Evolutionary conservation across 1,140 invertebrate genomes (phyloP), one percentile per base, ranked within the genome.

Genomic region (Drosophila repletoides): DNA sequence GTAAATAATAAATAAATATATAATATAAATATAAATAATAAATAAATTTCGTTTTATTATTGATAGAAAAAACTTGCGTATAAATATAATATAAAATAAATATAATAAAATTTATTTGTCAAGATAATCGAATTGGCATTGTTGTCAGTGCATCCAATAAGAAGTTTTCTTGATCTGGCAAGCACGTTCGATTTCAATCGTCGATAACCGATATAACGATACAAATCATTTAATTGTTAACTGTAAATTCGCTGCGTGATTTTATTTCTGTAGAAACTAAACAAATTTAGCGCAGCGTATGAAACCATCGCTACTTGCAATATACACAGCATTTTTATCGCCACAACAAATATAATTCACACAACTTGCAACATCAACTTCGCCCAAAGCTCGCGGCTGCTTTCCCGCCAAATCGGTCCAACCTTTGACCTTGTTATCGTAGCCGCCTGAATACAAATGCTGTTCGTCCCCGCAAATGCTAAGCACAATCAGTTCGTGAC

Each of bases 401-500:
- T 26, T 4, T 2, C 65, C 41, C 7, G 45, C 68, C 9, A 90
- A 53, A 29, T 89, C 63, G 6, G 66, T 80, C 89, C 89, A 90
- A 1, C 69, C 74, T 64, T 90, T 90, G 3, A 90, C 83, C 28
- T 74, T 88, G 24, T 77, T 89, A 56, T 90, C 89, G 33, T 89
- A 90, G 31, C 89, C 89, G 3, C 84, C 89, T 3, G 81, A 77
- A 46, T 81, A 89, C 9, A 90, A 10, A 19, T 49, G 24, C 1
- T 65, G 14, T 0, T 89, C 81, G 22, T 88, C 53, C 0, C 86
- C 88, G 36, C 86, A 88, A 43, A 90, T 68, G 15, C 72, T 65
- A 29, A 86, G 89, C n/a, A 90, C 63, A 34, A 90, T 90, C 79
- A 76, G 55, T 15, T 89, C 76, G 48, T 90, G 89, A 3, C 88